Evolutionary conservation across 1,140 invertebrate species (phyloP).

Genomic region (Macrocentrus cingulum): DNA sequence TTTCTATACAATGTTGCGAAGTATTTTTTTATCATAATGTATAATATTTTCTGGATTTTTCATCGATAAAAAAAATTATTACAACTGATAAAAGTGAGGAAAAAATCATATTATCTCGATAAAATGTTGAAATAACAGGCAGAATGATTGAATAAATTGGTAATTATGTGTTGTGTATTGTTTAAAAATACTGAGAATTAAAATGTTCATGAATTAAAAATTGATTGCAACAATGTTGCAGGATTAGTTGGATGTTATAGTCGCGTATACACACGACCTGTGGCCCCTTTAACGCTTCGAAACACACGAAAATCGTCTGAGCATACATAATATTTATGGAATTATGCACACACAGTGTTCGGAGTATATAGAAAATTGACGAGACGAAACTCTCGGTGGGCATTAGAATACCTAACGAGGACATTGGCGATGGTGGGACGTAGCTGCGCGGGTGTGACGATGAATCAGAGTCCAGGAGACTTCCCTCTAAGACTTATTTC

Average conservation of each 20-base stretch:
- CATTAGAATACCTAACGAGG: conserved; percentile 44
- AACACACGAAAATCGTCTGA: conserved; percentile 30
- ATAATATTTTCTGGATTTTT: no score
- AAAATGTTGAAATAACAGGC: no score
- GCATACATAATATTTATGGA: conserved; percentile 1
- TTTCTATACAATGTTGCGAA: no score
- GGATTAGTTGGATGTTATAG: no score
- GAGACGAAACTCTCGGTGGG: conserved; percentile 1
- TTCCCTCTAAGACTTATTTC: conserved; percentile 10
- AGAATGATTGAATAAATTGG: no score
- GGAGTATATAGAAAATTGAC: conserved; percentile 1
- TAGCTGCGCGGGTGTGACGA: conserved; percentile 45
- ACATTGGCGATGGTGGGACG: conserved; percentile 33
- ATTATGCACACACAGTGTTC: not conserved
- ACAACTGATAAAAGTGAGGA: no score
- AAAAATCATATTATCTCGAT: no score
- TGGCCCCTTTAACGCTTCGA: conserved; percentile 29
- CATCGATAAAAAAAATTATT: no score
- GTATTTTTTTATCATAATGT: no score
- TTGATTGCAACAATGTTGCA: not conserved
- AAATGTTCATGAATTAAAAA: not conserved
- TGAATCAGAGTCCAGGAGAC: conserved; percentile 36
- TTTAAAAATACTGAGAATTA: no score
- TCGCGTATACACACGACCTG: conserved; percentile 23
- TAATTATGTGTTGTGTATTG: no score